Evolutionary conservation across 2,113 vertebrate species (phyloP).

Genomic region (Hydrolagus affinis): DNA sequence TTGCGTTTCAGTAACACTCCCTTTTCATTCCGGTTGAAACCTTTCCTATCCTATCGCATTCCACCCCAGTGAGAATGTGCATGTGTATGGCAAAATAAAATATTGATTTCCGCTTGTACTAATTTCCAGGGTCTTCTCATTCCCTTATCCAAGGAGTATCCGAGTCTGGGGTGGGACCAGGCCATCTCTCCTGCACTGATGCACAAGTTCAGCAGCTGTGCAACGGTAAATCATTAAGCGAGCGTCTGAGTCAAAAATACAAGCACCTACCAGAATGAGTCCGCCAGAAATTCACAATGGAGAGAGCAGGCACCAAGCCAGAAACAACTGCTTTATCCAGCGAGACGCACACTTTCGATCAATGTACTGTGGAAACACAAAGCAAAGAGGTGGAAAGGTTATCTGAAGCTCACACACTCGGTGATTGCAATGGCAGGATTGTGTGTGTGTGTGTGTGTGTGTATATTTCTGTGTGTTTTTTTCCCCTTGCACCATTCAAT

Average conservation of each 20-base stretch:
- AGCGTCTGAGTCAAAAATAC: too few species aligned
- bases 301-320: background rate
- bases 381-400: background rate
- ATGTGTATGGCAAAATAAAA: background rate
- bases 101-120: too few species aligned
- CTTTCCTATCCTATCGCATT: background rate
- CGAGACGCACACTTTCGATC: background rate
- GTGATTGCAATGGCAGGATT: background rate
- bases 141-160: background rate
- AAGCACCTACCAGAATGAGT: background rate
- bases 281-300: background rate
- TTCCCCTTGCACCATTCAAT: background rate
- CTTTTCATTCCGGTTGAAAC: background rate
- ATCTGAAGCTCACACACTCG: background rate
- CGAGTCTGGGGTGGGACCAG: background rate
- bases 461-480: too few species aligned
- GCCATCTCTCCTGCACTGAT: too few species aligned
- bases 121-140: background rate
- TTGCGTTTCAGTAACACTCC: background rate
- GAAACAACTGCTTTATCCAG: background rate
- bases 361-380: slow-evolving; percentile 10
- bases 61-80: too few species aligned
- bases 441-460: too few species aligned
- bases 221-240: too few species aligned
- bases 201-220: too few species aligned